Evolutionary conservation across 2,113 vertebrate genomes (phyloP), one percentile per base, ranked within the genome.

Genomic region (Bucco capensis): DNA sequence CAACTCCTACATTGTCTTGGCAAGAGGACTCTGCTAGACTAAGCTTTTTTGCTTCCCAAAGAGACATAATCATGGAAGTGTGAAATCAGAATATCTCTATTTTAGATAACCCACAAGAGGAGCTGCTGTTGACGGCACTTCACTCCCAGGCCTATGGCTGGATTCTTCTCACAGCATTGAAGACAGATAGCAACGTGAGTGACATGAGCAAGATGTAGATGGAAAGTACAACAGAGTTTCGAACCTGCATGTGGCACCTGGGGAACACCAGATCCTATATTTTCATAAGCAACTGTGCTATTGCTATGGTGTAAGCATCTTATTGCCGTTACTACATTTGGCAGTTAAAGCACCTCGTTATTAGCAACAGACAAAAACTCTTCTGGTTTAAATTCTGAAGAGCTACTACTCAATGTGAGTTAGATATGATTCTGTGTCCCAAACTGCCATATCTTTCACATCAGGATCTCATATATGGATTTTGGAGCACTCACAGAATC

Each of bases 241-340:
- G 27, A 66, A 77, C 27, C 47, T 47, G 42, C 76, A 66, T 40
- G 64, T 90, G 69, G 67, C 79, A 90, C 64, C 72, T 57, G 56
- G 90, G 62, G 37, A 57, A 73, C 58, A 72, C 28, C 57, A 88
- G 31, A n/a, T 67, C 75, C 90, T 75, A 8, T 73, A 54, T 86
- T 95, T 93, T 94, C 64, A 88, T 62, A 88, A 88, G 88, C n/a
- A 87, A 14, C 33, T 72, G 3, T 71, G 28, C 83, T 93, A 92
- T 80, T 88, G 28, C 64, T 80, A 19, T 60, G 51, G 50, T 54
- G 58, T 64, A 33, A 49, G 38, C 83, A 33, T 42, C 72, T 66
- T 58, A 62, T 10, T 91, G 60, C 50, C 46, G 38, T 66, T 91
- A 91, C 70, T 93, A 21, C 35, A 1, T 54, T 76, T 94, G 75